phyloP scores from a whole-genome alignment of 2,888 invertebrate genomes.

The Euproctis similis region DNA sequence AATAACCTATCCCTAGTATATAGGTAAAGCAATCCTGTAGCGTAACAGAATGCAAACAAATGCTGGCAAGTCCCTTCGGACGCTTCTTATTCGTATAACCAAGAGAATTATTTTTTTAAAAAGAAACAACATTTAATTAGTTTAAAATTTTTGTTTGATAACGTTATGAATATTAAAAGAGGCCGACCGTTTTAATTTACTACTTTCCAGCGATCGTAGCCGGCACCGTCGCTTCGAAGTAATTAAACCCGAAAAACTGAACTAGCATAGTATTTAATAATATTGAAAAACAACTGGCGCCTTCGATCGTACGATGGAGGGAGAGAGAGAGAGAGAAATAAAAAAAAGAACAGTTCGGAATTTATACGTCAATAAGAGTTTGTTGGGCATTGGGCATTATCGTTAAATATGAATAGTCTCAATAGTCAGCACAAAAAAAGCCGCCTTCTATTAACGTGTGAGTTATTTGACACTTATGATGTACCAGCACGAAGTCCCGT shows the following conservation, averaged over 20 bases:
- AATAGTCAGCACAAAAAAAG: conserved; percentile 67
- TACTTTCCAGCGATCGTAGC: conserved; percentile 43
- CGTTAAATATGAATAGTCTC: conserved; percentile 68
- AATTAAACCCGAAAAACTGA: conserved; percentile 65
- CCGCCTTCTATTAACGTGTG: conserved; percentile 65
- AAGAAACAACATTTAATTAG: conserved; percentile 68
- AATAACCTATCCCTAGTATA: no score
- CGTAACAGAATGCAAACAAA: conserved; percentile 39
- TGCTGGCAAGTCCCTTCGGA: conserved; percentile 31
- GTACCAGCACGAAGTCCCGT: conserved; percentile 24
- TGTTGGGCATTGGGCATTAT: conserved; percentile 63
- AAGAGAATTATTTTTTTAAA: conserved; percentile 51
- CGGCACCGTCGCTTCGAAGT: conserved; percentile 40
- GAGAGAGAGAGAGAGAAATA: no score
- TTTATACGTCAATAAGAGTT: conserved; percentile 70
- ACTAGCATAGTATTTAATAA: conserved; percentile 62
- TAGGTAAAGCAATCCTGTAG: no score
- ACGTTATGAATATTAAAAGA: conserved; percentile 70
- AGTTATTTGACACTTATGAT: conserved; percentile 65
- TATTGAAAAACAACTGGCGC: conserved; percentile 66
- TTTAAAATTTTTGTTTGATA: conserved; percentile 69
- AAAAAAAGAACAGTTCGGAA: conserved; percentile 53
- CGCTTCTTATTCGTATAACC: conserved; percentile 33
- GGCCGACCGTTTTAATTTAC: conserved; percentile 66
- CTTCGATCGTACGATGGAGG: conserved; percentile 49